Percentiles rank a stretch among this genome's conserved stretches.
Evolutionary conservation across 2,888 invertebrate species (phyloP).

Genomic region (Micropterix aruncella): DNA sequence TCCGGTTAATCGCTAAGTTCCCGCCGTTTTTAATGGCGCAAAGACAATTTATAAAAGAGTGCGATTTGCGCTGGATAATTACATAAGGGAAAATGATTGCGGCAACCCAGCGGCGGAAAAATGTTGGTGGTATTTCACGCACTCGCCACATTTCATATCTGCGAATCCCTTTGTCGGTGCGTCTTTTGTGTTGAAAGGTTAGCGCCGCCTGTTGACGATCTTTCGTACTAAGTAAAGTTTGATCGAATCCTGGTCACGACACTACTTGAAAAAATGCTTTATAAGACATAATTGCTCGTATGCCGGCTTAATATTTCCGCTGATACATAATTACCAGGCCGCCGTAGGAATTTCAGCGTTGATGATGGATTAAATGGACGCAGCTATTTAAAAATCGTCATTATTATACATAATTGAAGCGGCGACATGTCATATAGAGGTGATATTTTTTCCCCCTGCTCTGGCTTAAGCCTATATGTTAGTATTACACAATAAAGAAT

Average conservation of each 20-base stretch:
- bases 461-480: too few relatives aligned
- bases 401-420: background rate
- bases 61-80: too few relatives aligned
- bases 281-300: too few relatives aligned
- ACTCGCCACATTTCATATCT: background rate
- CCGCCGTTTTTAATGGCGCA: too few relatives aligned
- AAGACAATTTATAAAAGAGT: too few relatives aligned
- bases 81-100: background rate
- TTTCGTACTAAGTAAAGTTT: too few relatives aligned
- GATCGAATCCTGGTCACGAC: too few relatives aligned
- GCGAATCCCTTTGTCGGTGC: background rate
- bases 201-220: background rate
- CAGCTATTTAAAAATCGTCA: background rate
- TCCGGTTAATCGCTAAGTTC: background rate
- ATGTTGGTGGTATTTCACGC: background rate
- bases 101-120: background rate
- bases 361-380: background rate
- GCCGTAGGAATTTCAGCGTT: background rate
- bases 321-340: too few relatives aligned
- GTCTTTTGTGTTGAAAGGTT: background rate
- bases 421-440: background rate
- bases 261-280: too few relatives aligned
- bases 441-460: too few relatives aligned
- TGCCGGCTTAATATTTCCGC: too few relatives aligned
- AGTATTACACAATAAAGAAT: too few relatives aligned